Conservation (phyloP, 2,113 vertebrate genomes). For the Petaurus breviceps region DNA sequence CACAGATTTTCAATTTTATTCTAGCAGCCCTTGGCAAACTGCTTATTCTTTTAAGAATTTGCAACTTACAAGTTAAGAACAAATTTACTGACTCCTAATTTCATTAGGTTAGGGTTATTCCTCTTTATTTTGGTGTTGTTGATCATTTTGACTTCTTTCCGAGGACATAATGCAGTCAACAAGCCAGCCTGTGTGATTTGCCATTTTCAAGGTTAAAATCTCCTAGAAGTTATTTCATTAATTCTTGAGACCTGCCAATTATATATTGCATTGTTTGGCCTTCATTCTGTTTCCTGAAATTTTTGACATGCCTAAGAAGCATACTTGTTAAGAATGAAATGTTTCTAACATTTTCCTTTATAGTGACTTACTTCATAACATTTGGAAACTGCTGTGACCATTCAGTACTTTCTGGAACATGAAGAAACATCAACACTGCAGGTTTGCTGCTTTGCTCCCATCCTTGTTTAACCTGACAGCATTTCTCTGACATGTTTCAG, state of each 20-base stretch:
- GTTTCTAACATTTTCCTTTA: neutral
- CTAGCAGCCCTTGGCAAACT: neutral
- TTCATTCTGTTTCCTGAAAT: constrained; percentile 3
- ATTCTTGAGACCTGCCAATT: neutral
- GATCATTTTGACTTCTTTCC: constrained; percentile 3
- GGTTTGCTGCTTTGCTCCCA: neutral
- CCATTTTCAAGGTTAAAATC: constrained; percentile 20
- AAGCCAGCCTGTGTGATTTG: neutral
- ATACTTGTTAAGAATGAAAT: neutral
- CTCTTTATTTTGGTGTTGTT: neutral
- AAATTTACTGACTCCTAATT: constrained; percentile 18
- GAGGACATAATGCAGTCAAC: neutral
- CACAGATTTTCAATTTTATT: neutral
- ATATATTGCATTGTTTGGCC: neutral
- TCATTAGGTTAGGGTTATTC: constrained; percentile 7
- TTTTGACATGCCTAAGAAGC: neutral
- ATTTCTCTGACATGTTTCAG: neutral
- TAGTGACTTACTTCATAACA: neutral
- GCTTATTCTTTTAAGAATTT: neutral
- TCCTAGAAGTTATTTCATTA: constrained; percentile 7
- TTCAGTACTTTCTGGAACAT: neutral
- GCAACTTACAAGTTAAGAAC: neutral
- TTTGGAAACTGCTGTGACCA: neutral
- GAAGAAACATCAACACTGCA: neutral
- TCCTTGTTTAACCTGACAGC: neutral